Conservation (phyloP, 2,113 vertebrate species). For the Epinephelus fuscoguttatus region DNA sequence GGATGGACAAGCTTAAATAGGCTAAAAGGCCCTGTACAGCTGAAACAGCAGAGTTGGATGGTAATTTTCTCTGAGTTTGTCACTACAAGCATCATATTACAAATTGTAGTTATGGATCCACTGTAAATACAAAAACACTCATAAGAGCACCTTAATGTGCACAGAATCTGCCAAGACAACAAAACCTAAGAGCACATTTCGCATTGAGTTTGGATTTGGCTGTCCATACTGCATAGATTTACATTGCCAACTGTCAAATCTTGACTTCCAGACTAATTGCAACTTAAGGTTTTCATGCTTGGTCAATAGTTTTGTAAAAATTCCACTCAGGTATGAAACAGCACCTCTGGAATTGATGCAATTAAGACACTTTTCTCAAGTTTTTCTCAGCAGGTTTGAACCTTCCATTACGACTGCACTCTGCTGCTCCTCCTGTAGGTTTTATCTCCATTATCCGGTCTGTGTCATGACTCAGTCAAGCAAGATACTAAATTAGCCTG, state of each 20-base stretch:
- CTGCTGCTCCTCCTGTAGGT: not conserved
- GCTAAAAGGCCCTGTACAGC: too few relatives aligned
- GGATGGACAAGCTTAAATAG: too few relatives aligned
- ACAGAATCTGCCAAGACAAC: not conserved
- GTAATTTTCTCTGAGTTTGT: too few relatives aligned
- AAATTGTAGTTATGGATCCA: not conserved
- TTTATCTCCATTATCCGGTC: slow-evolving; percentile 8
- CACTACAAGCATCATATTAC: not conserved
- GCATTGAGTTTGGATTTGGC: not conserved
- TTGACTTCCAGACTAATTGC: not conserved
- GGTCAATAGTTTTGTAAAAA: not conserved
- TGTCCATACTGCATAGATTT: not conserved
- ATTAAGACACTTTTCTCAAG: not conserved
- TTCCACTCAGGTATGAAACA: too few relatives aligned
- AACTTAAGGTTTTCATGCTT: not conserved
- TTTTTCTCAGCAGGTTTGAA: not conserved
- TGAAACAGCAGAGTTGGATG: too few relatives aligned
- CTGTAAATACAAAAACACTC: not conserved
- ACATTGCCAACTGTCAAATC: not conserved
- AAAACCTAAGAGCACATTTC: not conserved
- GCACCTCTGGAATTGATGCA: not conserved
- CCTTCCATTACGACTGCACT: not conserved
- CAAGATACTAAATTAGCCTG: slow-evolving; percentile 38
- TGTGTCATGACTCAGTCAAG: slow-evolving; percentile 21
- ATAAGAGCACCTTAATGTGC: not conserved